These are phyloP conservation scores for Sialia sialis DNA, from an alignment of 2,113 vertebrate species.

Conservation along the genomic window DNA sequence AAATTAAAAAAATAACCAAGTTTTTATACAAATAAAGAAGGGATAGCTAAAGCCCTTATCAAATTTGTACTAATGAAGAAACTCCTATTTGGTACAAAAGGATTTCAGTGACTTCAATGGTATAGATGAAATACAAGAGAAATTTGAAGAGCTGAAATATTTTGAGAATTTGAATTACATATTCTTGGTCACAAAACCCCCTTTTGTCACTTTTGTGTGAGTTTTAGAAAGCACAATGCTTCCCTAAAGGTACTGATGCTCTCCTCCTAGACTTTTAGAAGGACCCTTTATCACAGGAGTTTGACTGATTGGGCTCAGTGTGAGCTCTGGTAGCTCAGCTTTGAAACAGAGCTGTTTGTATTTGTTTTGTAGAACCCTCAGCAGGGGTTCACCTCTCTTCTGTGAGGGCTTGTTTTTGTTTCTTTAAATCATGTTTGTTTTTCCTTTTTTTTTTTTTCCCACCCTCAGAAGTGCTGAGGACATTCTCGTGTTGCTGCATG, in stretches of 20 bases:
- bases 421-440: rapidly evolving
- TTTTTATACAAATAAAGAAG: not conserved
- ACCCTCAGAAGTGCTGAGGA: too few relatives aligned
- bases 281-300: not conserved
- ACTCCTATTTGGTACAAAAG: not conserved
- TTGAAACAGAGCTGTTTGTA: not conserved
- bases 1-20: not conserved
- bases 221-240: not conserved
- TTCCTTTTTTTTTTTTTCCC: too few relatives aligned
- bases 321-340: not conserved
- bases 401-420: not conserved
- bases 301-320: not conserved
- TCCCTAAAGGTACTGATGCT: not conserved
- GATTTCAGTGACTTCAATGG: not conserved
- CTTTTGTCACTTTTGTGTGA: not conserved
- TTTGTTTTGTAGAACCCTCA: not conserved
- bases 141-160: not conserved
- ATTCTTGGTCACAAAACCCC: not conserved
- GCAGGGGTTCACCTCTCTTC: not conserved
- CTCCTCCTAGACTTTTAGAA: not conserved
- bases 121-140: not conserved
- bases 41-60: not conserved
- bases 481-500: rapidly evolving
- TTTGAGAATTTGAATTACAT: not conserved
- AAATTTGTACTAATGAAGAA: not conserved